A percentile compares a stretch with the other conserved stretches of the same genome.
phyloP scores from a whole-genome alignment of 2,888 invertebrate species.

The Sicus ferrugineus region DNA sequence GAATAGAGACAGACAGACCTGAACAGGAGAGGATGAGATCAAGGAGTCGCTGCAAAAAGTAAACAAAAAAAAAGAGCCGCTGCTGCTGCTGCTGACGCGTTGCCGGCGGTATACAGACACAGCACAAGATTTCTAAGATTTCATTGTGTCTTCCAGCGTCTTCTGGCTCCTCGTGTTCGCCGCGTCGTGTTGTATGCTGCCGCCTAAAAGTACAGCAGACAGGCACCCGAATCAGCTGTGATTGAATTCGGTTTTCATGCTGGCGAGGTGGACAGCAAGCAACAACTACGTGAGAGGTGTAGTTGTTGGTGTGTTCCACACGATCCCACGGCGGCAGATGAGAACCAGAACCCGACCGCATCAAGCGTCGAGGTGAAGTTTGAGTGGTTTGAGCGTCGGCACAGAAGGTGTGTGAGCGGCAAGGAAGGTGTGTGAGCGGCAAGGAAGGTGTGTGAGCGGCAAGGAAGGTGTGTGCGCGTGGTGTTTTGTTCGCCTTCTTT shows the following conservation, averaged over 20 bases:
- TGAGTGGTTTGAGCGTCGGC: neutral
- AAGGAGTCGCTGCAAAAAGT: neutral
- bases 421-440: slow-evolving; percentile 11
- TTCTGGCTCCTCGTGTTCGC: neutral
- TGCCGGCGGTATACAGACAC: neutral
- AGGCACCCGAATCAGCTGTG: slow-evolving; percentile 36
- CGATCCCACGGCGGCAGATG: neutral
- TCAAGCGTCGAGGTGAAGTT: neutral
- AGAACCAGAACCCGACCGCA: slow-evolving; percentile 1
- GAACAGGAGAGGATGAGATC: slow-evolving; percentile 6
- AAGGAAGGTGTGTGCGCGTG: neutral
- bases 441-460: no score
- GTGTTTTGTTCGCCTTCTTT: neutral
- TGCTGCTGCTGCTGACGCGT: slow-evolving; percentile 2
- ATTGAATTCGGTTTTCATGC: slow-evolving; percentile 31
- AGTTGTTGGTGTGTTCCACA: slow-evolving; percentile 3
- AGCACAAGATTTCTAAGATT: neutral
- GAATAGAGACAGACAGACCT: no score
- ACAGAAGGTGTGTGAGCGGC: no score
- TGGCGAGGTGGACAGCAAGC: slow-evolving; percentile 2
- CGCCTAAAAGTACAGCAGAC: slow-evolving; percentile 18
- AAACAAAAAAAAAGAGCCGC: neutral
- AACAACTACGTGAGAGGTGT: neutral
- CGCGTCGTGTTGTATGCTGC: neutral
- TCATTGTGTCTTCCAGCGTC: neutral